Conservation (phyloP, 2,797 vertebrate species). For the Lagorchestes hirsutus region DNA sequence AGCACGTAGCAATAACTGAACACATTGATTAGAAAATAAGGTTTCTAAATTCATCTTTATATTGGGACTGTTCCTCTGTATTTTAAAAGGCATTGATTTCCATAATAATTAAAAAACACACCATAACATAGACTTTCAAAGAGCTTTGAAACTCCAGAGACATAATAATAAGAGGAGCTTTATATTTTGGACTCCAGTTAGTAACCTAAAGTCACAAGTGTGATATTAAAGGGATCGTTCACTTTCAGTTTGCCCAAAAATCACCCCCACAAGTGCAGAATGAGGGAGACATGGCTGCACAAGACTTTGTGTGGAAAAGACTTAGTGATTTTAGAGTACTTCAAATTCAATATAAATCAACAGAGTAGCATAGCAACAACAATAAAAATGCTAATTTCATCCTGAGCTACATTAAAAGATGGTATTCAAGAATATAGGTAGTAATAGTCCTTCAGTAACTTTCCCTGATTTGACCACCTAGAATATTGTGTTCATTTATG, state of each 20-base stretch:
- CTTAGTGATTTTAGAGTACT: not conserved
- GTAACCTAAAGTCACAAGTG: not conserved
- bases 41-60: not conserved
- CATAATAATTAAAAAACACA: not conserved
- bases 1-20: not conserved
- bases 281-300: not conserved
- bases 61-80: fast-evolving
- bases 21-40: conserved; percentile 28
- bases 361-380: not conserved
- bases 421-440: not conserved
- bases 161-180: not conserved
- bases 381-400: not conserved
- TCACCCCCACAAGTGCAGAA: not conserved
- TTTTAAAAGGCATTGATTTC: not conserved
- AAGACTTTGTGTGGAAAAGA: fast-evolving
- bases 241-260: fast-evolving
- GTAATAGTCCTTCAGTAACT: not conserved
- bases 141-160: not conserved
- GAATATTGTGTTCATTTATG: not conserved
- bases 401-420: not conserved
- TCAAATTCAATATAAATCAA: not conserved
- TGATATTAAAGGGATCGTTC: not conserved
- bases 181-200: not conserved
- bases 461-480: not conserved
- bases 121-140: not conserved